Evolutionary conservation across 2,113 vertebrate genomes (phyloP).

Genomic region (Nematolebias whitei): DNA sequence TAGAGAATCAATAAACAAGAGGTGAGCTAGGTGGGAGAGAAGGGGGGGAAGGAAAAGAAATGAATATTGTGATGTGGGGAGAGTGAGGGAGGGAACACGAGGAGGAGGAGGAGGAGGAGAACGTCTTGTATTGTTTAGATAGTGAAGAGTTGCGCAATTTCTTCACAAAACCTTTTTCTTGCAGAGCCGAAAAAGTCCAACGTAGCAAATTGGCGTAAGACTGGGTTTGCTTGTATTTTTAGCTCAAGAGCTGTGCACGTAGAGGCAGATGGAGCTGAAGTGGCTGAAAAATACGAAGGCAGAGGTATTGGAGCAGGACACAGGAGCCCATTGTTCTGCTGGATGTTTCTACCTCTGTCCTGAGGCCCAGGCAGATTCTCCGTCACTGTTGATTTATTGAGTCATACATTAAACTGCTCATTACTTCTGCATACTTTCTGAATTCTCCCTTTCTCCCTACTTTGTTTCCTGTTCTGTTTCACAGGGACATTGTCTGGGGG

Average conservation of each 20-base stretch:
- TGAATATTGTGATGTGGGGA: slow-evolving; percentile 66
- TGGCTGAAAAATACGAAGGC: slow-evolving; percentile 38
- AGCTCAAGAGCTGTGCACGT: not conserved
- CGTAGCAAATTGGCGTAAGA: slow-evolving; percentile 20
- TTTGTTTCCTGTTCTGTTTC: slow-evolving; percentile 21
- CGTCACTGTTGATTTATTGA: slow-evolving; percentile 81
- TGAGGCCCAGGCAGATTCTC: slow-evolving; percentile 71
- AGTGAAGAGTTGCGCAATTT: no score
- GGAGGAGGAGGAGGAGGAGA: slow-evolving; percentile 16
- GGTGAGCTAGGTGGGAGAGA: slow-evolving; percentile 59
- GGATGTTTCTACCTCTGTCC: slow-evolving; percentile 79
- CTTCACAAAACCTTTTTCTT: slow-evolving; percentile 7
- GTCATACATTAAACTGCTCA: slow-evolving; percentile 81
- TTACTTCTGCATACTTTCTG: slow-evolving; percentile 74
- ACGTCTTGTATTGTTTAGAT: not conserved
- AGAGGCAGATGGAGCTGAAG: slow-evolving; percentile 44
- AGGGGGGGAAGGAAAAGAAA: slow-evolving; percentile 50
- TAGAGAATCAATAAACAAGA: slow-evolving; percentile 99
- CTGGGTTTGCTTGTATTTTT: slow-evolving; percentile 17
- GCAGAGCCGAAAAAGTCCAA: slow-evolving; percentile 4
- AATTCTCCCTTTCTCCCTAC: slow-evolving; percentile 26
- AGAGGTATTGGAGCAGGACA: slow-evolving; percentile 82
- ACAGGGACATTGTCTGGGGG: slow-evolving; percentile 1
- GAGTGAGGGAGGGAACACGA: slow-evolving; percentile 1
- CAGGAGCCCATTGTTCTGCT: slow-evolving; percentile 91